Evolutionary conservation across 2,888 invertebrate genomes (phyloP), one percentile per base, ranked within the genome.

Genomic region (Melinaea menophilus): DNA sequence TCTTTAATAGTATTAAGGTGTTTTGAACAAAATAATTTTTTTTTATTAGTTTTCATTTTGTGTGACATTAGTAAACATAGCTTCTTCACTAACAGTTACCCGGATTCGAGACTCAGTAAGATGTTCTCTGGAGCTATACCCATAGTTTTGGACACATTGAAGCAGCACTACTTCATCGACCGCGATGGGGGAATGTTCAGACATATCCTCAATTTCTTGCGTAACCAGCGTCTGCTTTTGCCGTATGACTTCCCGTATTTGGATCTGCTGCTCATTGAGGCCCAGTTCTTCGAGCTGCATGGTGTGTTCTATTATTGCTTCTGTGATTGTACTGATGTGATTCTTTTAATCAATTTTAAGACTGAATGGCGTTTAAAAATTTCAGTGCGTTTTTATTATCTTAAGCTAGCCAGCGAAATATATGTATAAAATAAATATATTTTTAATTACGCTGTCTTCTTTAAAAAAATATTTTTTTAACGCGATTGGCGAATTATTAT

Each of bases 111-210:
- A 73, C 92, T 99, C 73, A 97, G 97, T 12, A 96, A 96, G 88
- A 93, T 99, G 84, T 99, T 99, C 90, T 98, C 97, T 82, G 99
- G 99, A 46, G 95, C 94, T 73, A 97, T 98, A 75, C 98, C 99
- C 3, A 98, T 99, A 72, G 98, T 99, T 13, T 89, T 99, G 84
- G 99, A 99, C 84, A 97, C 97, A 4, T 88, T 99, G 72, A 99
- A 99, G 86, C 99, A 99, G 81, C 98, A 99, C 84, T 99, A 99
- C 87, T 99, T 99, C 91, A 98, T 99, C 76, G 99, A 99, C 91
- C 93, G 99, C 58, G 99, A 99, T 82, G 99, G 99, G 3, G 96
- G 96, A 72, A 97, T 98, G 95, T 99, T 99, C 91, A 94, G 99
- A 33, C 98, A 99, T 85, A 97, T 99, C 78, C 93, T 99, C 69